Evolutionary conservation across 2,888 invertebrate species (phyloP), one percentile per base, ranked within the genome.

Genomic region (Sesia apiformis): DNA sequence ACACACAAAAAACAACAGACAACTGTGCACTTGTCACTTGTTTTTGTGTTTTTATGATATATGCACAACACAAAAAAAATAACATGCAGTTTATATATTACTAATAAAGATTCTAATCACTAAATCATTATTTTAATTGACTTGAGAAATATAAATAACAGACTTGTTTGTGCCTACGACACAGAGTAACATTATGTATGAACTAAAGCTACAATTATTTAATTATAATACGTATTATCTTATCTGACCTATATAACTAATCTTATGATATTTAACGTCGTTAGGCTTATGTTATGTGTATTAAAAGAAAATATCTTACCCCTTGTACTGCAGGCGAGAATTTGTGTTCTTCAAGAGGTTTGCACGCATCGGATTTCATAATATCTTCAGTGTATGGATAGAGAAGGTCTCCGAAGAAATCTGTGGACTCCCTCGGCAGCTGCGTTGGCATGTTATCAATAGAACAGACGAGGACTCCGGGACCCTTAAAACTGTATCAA

Each of bases 371-470:
- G 0, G 96, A 96, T 53, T 92, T 92, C 68, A 97, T 91, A 69
- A 99, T 98, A 64, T 99, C 97, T 55, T 93, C 90, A 0, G 97
- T 92, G 74, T 96, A 97, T 0, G 99, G 99, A 60, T 93, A 92
- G 40, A 99, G 89, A 0, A 98, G 90, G 65, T 97, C 96, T 0
- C 99, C 99, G 78, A 99, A 99, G 82, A 98, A 97, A 73, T 99
- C 98, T 0, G 99, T 99, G 3, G 99, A 94, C 78, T 99, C 99
- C 51, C 96, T 91, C 0, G 99, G 99, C 59, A 99, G 90, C 79
- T 99, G 99, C 0, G 99, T 99, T 0, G 99, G 99, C 99, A 99
- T 99, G 84, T 99, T 99, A 84, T 99, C 99, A 64, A 99, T 99
- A 8, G 98, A 98, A 76, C 99, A 99, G n/a, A 99, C 98, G 53